Base-by-base conservation (phyloP, 2,888 invertebrate genomes). In the Leptinotarsa juncta region DNA sequence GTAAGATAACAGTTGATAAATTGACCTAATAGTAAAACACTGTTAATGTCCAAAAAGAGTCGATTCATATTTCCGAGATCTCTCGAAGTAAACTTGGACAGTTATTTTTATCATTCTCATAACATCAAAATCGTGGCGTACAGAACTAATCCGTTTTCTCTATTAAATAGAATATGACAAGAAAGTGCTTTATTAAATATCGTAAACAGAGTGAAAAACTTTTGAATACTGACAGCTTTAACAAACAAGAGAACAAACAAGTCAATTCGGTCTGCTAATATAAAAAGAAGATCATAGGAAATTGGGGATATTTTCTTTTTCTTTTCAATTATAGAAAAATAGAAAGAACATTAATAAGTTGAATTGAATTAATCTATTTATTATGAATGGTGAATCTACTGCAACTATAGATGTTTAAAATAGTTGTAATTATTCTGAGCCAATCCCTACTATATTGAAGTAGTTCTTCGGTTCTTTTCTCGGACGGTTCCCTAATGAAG, bases 81-180 rank as follows among this genome's bases (percentile, higher is more conserved):
- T 57, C 55, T 57, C 26, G n/a, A 62, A 62, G 32, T 16, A 32
- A 62, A 16, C 26, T 32, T 57, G 16, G 15, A 14, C 20, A 32
- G 4, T 32, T 32, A 62, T 62, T 62, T 23, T 62, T 26, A 62
- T 32, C n/a, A 26, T 18, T 62, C 4, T 62, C 32, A 32, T 32
- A 62, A 26, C 62, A 32, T 62, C 32, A 32, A 26, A 62, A 32
- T 62, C 62, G 4, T 32, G 62, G 1, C n/a, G 62, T 57, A 23
- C 26, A n/a, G 32, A 62, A 62, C 62, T 32, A 62, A 62, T 62
- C 32, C 62, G 32, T 7, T 62, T 62, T 32, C 62, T 32, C n/a
- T 32, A 62, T 32, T 32, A 32, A 62, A 62, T 62, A 16, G 62
- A 32, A 16, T 62, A 32, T 32, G 32, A 62, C 62, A 32, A 62